Evolutionary conservation across 2,113 vertebrate species (phyloP), one percentile per base, ranked within the genome.

Genomic region (Bungarus multicinctus): DNA sequence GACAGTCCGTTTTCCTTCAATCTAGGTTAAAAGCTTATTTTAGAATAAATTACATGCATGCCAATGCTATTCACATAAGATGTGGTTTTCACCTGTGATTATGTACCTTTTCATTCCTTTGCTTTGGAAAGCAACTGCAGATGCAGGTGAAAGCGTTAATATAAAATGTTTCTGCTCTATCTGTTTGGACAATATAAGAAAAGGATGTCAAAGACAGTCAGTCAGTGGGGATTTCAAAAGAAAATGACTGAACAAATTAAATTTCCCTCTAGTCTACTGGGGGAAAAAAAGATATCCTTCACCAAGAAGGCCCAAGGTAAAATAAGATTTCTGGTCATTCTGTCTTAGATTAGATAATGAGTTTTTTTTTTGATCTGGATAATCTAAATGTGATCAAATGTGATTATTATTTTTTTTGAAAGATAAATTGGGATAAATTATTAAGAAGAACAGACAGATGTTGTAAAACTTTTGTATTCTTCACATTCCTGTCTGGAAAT

Each of bases 251-350:
- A 96, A 92, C 25, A 88, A 23, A 52, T 92, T 53, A 93, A 91
- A 92, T 94, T 64, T 53, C 55, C 10, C 30, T 92, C 85, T 81
- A 23, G 14, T 69, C 64, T 90, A 85, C 89, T 3, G 14, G 47
- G 50, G 30, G 0, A 0, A 91, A 94, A 86, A 90, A n/a, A 89
- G 16, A 86, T 88, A 52, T 45, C n/a, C 94, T 95, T 81, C 55
- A 69, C 11, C 34, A 4, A 91, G 34, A 85, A 43, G 20, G 45
- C 20, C 92, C 52, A 90, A 52, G 90, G 4, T 30, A 58, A 95
- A 91, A 94, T 89, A 87, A 18, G 60, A 30, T 88, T 91, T 94
- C 47, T 95, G 58, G 12, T 91, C 92, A 87, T 91, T 90, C 14
- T 43, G 88, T 0, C 0, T 86, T 91, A 95, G 89, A 27, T 54